Percentiles rank a stretch among this genome's conserved stretches.
phyloP scores from a whole-genome alignment of 2,797 vertebrate genomes.

The Anabacerthia variegaticeps region DNA sequence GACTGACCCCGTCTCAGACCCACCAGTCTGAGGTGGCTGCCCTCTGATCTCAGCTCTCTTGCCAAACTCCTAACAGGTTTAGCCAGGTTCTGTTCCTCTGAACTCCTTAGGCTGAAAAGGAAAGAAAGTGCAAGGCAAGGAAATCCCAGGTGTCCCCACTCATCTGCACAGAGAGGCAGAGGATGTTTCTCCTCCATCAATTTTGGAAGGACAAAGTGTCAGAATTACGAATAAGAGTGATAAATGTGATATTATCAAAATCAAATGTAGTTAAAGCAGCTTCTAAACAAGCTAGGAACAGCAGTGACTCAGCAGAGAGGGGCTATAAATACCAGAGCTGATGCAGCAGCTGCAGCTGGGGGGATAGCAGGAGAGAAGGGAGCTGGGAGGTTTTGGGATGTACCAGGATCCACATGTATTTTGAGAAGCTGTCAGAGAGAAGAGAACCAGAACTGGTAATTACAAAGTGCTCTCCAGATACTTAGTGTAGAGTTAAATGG shows the following conservation, averaged over 20 bases:
- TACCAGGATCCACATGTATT: background rate
- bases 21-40: background rate
- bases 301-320: slow-evolving; percentile 8
- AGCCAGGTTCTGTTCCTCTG: background rate
- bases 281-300: background rate
- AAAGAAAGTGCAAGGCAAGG: background rate
- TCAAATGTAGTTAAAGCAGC: background rate
- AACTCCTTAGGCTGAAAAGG: background rate
- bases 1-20: fast-evolving
- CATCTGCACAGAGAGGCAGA: fast-evolving
- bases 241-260: background rate
- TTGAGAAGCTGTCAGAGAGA: background rate
- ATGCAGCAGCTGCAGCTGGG: background rate
- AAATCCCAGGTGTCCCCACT: background rate
- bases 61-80: background rate
- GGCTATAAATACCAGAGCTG: background rate
- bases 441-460: background rate
- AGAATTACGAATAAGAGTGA: background rate
- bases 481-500: background rate
- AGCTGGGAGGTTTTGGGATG: background rate
- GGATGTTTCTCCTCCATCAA: background rate
- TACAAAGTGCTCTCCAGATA: background rate
- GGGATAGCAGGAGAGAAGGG: background rate
- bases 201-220: background rate
- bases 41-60: background rate